Conservation (phyloP, 2,797 vertebrate genomes). For the Danionella dracula region DNA sequence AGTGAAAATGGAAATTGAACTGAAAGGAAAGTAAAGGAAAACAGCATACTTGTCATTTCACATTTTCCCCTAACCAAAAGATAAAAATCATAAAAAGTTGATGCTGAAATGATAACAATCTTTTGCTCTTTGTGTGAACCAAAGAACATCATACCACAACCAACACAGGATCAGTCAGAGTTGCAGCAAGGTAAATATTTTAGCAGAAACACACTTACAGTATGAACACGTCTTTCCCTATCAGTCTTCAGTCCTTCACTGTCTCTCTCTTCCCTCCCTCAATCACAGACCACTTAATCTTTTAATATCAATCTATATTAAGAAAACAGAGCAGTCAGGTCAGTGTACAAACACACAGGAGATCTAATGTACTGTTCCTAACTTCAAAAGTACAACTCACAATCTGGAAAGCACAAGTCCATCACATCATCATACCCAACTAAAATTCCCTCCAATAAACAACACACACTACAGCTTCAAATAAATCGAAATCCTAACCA, state of each 20-base stretch:
- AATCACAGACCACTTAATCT: conserved; percentile 17
- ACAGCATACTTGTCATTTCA: neutral
- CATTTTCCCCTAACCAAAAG: conserved; percentile 28
- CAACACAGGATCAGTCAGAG: conserved; percentile 8
- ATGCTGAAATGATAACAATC: conserved; percentile 63
- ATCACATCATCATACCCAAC: too few relatives aligned
- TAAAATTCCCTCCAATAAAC: too few relatives aligned
- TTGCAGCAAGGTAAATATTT: conserved; percentile 65
- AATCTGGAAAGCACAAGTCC: too few relatives aligned
- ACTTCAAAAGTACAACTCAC: too few relatives aligned
- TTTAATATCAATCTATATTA: conserved; percentile 26
- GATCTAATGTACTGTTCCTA: neutral
- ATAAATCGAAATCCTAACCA: too few relatives aligned
- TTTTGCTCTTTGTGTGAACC: conserved; percentile 63
- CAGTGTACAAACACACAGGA: neutral
- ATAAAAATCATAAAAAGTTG: conserved; percentile 61
- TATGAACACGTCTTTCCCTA: conserved; percentile 24
- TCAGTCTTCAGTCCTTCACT: conserved; percentile 13
- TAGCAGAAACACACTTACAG: conserved; percentile 62
- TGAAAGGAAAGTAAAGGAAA: too few relatives aligned
- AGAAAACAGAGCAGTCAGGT: conserved; percentile 9
- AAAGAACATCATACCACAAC: conserved; percentile 50
- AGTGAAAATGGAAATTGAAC: too few relatives aligned
- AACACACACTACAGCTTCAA: too few relatives aligned
- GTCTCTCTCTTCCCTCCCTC: neutral